phyloP scores from a whole-genome alignment of 2,797 vertebrate species.

The Alca torda region DNA sequence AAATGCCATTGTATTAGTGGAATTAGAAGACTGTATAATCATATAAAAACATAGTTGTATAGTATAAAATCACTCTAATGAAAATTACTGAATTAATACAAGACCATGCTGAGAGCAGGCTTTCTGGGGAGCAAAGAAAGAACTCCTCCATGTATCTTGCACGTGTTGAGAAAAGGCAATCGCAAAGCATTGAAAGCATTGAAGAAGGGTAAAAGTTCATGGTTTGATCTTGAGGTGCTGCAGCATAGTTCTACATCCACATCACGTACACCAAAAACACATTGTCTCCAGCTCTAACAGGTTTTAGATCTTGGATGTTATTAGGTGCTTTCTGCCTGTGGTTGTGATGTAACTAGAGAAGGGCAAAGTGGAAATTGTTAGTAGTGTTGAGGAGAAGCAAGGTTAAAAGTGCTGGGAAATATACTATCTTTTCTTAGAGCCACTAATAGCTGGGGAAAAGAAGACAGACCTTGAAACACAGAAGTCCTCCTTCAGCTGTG shows the following conservation, averaged over 20 bases:
- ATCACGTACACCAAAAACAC: neutral
- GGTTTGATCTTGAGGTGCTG: neutral
- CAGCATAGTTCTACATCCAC: neutral
- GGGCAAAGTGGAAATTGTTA: neutral
- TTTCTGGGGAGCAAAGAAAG: neutral
- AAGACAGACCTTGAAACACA: neutral
- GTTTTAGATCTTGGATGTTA: neutral
- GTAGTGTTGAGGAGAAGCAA: neutral
- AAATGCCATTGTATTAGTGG: neutral
- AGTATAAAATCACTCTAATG: neutral
- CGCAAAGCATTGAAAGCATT: neutral
- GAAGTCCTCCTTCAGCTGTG: neutral
- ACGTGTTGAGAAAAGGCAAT: neutral
- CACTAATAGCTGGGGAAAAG: neutral
- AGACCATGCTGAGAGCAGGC: neutral
- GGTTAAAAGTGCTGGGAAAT: neutral
- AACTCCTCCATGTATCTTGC: neutral
- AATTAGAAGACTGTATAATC: neutral
- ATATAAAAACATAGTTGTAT: neutral
- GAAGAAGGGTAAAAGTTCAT: neutral
- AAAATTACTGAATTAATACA: neutral
- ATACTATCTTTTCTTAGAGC: neutral
- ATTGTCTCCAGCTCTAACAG: neutral
- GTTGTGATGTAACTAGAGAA: neutral
- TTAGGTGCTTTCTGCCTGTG: neutral